These are phyloP conservation scores for Sphecodes monilicornis DNA, from an alignment of 2,888 invertebrate genomes.

Conservation along the genomic window DNA sequence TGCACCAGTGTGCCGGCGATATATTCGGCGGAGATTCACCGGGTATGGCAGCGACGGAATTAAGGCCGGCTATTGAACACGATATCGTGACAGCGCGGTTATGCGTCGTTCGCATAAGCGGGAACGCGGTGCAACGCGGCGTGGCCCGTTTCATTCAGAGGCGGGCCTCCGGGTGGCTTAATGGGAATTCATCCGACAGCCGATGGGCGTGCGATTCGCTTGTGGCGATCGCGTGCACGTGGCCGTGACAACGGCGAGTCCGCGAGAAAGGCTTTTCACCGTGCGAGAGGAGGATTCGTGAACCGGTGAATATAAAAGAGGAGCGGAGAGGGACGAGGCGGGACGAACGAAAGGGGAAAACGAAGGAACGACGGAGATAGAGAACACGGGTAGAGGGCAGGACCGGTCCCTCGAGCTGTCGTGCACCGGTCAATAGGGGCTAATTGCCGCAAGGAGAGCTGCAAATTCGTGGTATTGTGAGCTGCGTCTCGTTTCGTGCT, in stretches of 20 bases:
- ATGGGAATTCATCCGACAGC: slow-evolving; percentile 71
- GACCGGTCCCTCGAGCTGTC: slow-evolving; percentile 61
- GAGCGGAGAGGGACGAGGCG: neutral
- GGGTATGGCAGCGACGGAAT: slow-evolving; percentile 26
- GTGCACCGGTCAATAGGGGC: slow-evolving; percentile 70
- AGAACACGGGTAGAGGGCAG: slow-evolving; percentile 31
- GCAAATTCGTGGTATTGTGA: slow-evolving; percentile 72
- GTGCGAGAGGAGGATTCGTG: slow-evolving; percentile 28
- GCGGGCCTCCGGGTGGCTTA: slow-evolving; percentile 46
- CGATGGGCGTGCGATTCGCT: slow-evolving; percentile 65
- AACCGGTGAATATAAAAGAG: neutral
- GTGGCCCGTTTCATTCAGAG: slow-evolving; percentile 47
- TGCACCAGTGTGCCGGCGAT: neutral
- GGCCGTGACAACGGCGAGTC: slow-evolving; percentile 51
- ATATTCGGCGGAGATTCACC: neutral
- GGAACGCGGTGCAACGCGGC: neutral
- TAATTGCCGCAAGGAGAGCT: slow-evolving; percentile 73
- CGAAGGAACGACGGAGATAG: slow-evolving; percentile 9
- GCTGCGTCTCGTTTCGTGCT: slow-evolving; percentile 61
- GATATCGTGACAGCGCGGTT: slow-evolving; percentile 38
- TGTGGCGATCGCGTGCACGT: slow-evolving; percentile 67
- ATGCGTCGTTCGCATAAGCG: slow-evolving; percentile 7
- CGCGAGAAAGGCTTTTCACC: slow-evolving; percentile 49
- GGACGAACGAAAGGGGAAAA: too few relatives aligned
- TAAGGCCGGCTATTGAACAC: slow-evolving; percentile 47